Evolutionary conservation across 2,888 invertebrate species (phyloP).

Genomic region (Synergus japonicus): DNA sequence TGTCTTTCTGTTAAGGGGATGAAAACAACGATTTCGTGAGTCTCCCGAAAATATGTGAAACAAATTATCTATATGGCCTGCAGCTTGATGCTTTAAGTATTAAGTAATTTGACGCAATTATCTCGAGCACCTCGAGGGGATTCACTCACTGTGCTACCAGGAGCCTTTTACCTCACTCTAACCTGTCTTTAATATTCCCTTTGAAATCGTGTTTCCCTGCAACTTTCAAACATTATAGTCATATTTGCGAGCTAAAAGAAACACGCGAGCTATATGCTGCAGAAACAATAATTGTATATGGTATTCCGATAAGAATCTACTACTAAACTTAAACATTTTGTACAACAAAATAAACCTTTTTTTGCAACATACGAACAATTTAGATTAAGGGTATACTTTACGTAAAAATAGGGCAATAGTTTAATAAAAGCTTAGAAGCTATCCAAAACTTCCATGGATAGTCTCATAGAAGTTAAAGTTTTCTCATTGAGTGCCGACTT

Average conservation of each 20-base stretch:
- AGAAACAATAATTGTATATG: neutral
- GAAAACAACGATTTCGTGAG: neutral
- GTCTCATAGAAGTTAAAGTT: too few species aligned
- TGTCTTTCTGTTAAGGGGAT: neutral
- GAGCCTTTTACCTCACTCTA: neutral
- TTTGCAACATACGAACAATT: too few species aligned
- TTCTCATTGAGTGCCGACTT: too few species aligned
- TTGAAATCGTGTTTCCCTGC: neutral
- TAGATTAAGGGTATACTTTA: too few species aligned
- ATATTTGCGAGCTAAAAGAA: neutral
- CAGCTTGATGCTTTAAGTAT: neutral
- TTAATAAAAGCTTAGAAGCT: neutral
- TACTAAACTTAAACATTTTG: neutral
- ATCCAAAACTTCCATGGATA: too few species aligned
- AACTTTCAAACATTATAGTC: neutral
- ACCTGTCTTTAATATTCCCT: neutral
- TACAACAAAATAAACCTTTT: neutral
- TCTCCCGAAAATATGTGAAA: neutral
- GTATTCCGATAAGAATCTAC: neutral
- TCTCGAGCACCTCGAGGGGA: neutral
- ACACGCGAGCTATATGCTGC: neutral
- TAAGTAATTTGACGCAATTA: slow-evolving; percentile 27
- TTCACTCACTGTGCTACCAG: neutral
- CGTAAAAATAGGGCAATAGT: neutral
- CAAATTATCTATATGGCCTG: neutral